Evolutionary conservation across 2,113 vertebrate genomes (phyloP).

Genomic region (Myocastor coypus): DNA sequence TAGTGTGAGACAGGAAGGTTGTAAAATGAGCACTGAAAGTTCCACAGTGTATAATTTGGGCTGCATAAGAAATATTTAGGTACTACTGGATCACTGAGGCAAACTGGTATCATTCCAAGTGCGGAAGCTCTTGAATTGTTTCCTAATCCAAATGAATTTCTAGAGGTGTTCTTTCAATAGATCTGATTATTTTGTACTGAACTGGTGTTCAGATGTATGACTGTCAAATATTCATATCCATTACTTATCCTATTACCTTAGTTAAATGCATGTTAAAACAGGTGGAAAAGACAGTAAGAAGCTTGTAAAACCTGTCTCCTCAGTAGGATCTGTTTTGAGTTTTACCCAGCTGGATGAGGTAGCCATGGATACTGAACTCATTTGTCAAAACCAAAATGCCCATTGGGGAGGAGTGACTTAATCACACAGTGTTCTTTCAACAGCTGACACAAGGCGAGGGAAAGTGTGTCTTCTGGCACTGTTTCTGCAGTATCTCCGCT

Average conservation of each 20-base stretch:
- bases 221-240: background rate
- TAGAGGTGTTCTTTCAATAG: background rate
- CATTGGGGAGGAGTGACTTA: background rate
- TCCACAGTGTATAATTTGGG: background rate
- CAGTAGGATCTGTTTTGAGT: background rate
- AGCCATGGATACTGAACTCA: background rate
- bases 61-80: background rate
- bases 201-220: background rate
- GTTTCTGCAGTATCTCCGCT: background rate
- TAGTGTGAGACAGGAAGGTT: background rate
- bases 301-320: background rate
- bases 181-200: background rate
- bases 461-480: background rate
- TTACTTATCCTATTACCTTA: background rate
- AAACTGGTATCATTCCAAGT: background rate
- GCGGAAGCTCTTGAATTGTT: background rate
- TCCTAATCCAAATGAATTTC: background rate
- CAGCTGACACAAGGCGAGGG: background rate
- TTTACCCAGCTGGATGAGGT: background rate
- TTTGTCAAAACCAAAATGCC: background rate
- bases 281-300: background rate
- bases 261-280: background rate
- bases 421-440: background rate
- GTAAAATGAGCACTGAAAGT: background rate
- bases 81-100: background rate